Conservation (phyloP, 2,797 vertebrate species). For the Alfaro cultratus region DNA sequence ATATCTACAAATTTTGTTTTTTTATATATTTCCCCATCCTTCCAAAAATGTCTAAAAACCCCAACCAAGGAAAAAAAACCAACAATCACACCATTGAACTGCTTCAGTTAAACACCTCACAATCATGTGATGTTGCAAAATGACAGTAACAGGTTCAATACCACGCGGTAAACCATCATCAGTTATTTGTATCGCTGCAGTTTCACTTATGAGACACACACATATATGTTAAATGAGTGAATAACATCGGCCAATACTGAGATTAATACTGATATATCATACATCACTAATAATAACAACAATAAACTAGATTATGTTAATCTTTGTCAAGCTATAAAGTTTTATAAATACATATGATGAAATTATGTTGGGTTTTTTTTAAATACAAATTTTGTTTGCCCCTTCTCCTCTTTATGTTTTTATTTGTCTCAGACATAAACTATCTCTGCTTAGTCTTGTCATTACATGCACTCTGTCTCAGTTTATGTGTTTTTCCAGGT, state of each 20-base stretch:
- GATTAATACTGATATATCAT: background rate
- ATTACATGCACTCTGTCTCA: conserved; percentile 31
- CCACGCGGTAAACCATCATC: too few species aligned
- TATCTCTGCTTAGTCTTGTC: conserved; percentile 19
- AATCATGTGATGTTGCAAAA: too few species aligned
- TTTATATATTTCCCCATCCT: too few species aligned
- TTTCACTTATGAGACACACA: background rate
- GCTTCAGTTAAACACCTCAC: too few species aligned
- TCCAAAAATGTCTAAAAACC: too few species aligned
- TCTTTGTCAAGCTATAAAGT: too few species aligned
- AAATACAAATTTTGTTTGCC: background rate
- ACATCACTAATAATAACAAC: background rate
- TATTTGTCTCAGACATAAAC: conserved; percentile 8
- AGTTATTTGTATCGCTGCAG: background rate
- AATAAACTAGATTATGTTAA: background rate
- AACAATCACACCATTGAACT: too few species aligned
- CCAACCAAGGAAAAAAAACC: too few species aligned
- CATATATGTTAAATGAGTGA: background rate
- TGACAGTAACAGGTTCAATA: too few species aligned
- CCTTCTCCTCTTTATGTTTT: conserved; percentile 17
- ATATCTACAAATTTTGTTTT: background rate
- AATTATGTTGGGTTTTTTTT: background rate
- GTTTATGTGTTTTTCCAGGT: conserved; percentile 58
- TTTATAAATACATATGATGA: too few species aligned
- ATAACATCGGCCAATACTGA: background rate